Base-by-base conservation (phyloP, 2,113 vertebrate species). In the Nematolebias whitei region DNA sequence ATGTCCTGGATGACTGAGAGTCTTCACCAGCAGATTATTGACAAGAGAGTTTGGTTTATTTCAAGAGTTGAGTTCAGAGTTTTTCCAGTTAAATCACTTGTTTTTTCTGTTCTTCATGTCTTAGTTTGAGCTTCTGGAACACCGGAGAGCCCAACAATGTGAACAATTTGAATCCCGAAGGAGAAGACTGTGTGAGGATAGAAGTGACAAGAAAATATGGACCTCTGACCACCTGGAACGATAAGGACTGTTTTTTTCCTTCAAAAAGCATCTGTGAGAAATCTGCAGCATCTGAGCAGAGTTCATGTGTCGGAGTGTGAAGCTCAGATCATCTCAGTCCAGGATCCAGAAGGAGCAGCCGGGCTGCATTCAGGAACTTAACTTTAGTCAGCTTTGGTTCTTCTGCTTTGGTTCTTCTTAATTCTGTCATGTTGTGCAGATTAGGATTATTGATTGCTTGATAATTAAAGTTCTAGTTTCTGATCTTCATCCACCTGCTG, bases 161-260 rank as follows among this genome's bases (percentile, higher is more conserved):
- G 63, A 0, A 0, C 0, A 0, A 57, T n/a, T 1, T 3, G 8
- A 18, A n/a, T 44, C 16, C 41, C 4, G 18, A n/a, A 3, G 44
- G 44, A 47, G 44, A 47, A n/a, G 44, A 47, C 44, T 47, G 44
- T 20, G 44, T 20, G 44, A 12, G 2, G 7, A 12, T 47, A 9
- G 1, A 11, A 1, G 19, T 0, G 3, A 12, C 1, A 12, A n/a
- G 9, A 47, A 10, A 1, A 41, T 3, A 4, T 20, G 7, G 19
- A 3, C 6, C 19, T 20, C n/a, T 3, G 44, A 47, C 11, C 8
- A 20, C 10, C 8, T 47, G 44, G 44, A 20, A 20, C 20, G 44
- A 47, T 47, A 1, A 2, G 1, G 0, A 0, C 44, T 47, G 44
- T 20, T 3, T 0, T 3, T 0, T 12, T 2, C 9, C 8, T 47